Evolutionary conservation across 2,888 invertebrate species (phyloP).

Genomic region (Agrilus cyanescens): DNA sequence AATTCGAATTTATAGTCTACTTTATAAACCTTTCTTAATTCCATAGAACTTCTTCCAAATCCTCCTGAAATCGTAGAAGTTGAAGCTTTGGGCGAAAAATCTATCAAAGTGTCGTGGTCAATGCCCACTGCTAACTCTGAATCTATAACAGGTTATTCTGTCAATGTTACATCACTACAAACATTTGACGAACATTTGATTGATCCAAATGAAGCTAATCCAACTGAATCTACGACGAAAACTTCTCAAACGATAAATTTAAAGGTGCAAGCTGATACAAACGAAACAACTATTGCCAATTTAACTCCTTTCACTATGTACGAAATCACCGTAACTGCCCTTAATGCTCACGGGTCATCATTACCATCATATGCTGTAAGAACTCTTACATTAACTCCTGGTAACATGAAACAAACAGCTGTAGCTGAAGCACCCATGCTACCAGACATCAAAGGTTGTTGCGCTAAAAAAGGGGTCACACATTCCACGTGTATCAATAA

Average conservation of each 20-base stretch:
- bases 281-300: slow-evolving; percentile 46
- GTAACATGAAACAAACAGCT: slow-evolving; percentile 45
- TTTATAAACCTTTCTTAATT: slow-evolving; percentile 2
- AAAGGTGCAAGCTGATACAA: slow-evolving; percentile 48
- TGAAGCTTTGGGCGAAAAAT: slow-evolving; percentile 59
- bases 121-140: slow-evolving; percentile 52
- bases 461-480: slow-evolving; percentile 56
- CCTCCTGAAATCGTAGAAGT: slow-evolving; percentile 61
- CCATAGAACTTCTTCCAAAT: slow-evolving; percentile 60
- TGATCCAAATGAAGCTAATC: slow-evolving; percentile 35
- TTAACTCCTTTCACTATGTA: slow-evolving; percentile 73
- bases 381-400: slow-evolving; percentile 57
- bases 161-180: slow-evolving; percentile 60
- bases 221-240: slow-evolving; percentile 20
- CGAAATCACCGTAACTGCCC: slow-evolving; percentile 61
- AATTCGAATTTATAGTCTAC: not conserved
- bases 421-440: slow-evolving; percentile 52
- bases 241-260: slow-evolving; percentile 34
- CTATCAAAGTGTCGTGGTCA: slow-evolving; percentile 60
- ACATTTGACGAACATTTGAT: slow-evolving; percentile 52
- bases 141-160: slow-evolving; percentile 51
- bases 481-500: slow-evolving; percentile 65
- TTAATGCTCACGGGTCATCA: slow-evolving; percentile 64
- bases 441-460: slow-evolving; percentile 63
- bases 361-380: slow-evolving; percentile 63